Evolutionary conservation across 2,113 vertebrate genomes (phyloP), one percentile per base, ranked within the genome.

Genomic region (Sinocyclocheilus rhinocerous): DNA sequence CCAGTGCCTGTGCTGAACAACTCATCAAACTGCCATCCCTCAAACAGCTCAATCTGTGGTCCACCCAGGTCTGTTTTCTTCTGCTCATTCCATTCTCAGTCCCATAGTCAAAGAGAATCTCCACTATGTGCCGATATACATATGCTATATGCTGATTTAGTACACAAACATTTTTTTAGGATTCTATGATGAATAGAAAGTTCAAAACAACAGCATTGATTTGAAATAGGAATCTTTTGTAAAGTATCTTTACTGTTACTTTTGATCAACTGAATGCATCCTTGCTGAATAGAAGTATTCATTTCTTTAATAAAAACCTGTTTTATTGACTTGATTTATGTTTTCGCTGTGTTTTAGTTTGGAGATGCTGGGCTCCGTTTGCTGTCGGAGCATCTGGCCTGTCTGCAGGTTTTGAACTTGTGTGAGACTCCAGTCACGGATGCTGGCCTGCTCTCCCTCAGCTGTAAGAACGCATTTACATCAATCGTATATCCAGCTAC

Each of bases 41-140:
- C 92, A 99, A 98, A 94, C 98, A 99, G 94, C 97, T 99, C 90
- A 99, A 99, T 95, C 95, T 99, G 90, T 99, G 98, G 98, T 99
- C 98, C 84, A 99, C 98, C 88, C 98, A 99, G 97, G 98, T 99
- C 42, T 24, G 92, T 83, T 24, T 11, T 13, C 29, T 9, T 18
- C 4, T 18, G 6, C 39, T 6, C 15, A 18, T 69, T 85, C 1
- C 29, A 63, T 50, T 12, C 0, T 50, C 59, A 79, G 16, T 36
- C 50, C 45, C 7, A 4, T 36, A 77, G 22, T 42, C 7, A 26
- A 48, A 33, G 72, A 67, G 26, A 16, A 67, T 29, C 63, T 65
- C 63, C 42, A 45, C 42, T 45, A 45, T 42, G 1, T 42, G 42
- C 42, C 7, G 42, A 9, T 42, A 42, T 42, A 42, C 42, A 42